Conservation (phyloP, 2,888 invertebrate species). For the Linnaemya tessellans region DNA sequence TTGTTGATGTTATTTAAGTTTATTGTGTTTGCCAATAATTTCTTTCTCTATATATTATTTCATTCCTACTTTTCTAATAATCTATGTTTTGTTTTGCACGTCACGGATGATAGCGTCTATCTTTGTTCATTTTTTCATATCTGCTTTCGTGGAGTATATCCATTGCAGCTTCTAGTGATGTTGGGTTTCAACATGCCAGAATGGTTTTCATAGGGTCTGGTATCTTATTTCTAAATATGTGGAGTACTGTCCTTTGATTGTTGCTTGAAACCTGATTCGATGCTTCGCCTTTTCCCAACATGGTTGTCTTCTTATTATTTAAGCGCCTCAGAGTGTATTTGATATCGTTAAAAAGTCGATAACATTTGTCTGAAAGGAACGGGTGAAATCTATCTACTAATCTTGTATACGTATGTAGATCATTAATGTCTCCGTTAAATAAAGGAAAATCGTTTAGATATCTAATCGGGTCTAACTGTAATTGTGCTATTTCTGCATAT, state of each 20-base stretch:
- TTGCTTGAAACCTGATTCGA: background rate
- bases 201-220: conserved; percentile 2
- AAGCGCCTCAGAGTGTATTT: too few species aligned
- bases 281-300: background rate
- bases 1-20: background rate
- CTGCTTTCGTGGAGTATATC: conserved; percentile 1
- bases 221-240: conserved; percentile 1
- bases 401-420: too few species aligned
- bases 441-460: too few species aligned
- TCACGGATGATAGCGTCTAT: conserved; percentile 6
- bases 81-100: background rate
- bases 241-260: background rate
- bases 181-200: too few species aligned
- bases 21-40: background rate
- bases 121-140: conserved; percentile 5
- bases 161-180: background rate
- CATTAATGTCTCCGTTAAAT: too few species aligned
- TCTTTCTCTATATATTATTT: too few species aligned
- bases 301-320: too few species aligned
- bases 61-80: background rate
- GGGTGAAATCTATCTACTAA: too few species aligned
- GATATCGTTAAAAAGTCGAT: too few species aligned
- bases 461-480: too few species aligned
- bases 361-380: too few species aligned
- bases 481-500: too few species aligned